Conservation (phyloP, 2,888 invertebrate species). For the Meganola albula region DNA sequence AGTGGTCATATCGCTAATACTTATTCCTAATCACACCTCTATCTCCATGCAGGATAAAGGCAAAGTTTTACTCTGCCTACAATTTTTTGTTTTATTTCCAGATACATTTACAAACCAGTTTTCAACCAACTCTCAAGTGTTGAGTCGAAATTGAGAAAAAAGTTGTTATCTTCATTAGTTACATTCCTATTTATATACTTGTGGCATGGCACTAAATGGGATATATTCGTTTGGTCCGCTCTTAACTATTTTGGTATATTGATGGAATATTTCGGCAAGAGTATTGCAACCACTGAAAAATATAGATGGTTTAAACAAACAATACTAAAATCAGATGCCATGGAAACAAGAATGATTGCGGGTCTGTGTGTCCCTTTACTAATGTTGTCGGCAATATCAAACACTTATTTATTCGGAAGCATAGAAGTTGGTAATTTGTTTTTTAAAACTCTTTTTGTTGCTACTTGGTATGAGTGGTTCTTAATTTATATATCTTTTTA, state of each 20-base stretch:
- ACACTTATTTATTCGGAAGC: slow-evolving; percentile 92
- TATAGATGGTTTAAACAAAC: slow-evolving; percentile 64
- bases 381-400: slow-evolving; percentile 88
- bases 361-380: slow-evolving; percentile 84
- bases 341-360: slow-evolving; percentile 81
- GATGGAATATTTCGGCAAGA: slow-evolving; percentile 81
- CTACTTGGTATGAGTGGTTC: slow-evolving; percentile 47
- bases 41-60: too few species aligned
- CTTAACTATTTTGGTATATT: slow-evolving; percentile 90
- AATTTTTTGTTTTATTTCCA: slow-evolving; percentile 68
- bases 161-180: slow-evolving; percentile 83
- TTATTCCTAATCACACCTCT: too few species aligned
- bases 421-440: slow-evolving; percentile 84
- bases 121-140: slow-evolving; percentile 47
- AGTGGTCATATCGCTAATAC: too few species aligned
- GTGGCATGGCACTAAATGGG: slow-evolving; percentile 91
- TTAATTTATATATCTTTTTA: slow-evolving; percentile 53
- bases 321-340: slow-evolving; percentile 52
- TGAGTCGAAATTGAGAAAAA: slow-evolving; percentile 64
- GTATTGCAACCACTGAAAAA: slow-evolving; percentile 55
- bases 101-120: slow-evolving; percentile 89
- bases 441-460: slow-evolving; percentile 74
- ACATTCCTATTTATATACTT: slow-evolving; percentile 91
- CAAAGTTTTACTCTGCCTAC: too few species aligned
- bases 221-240: slow-evolving; percentile 90